These are phyloP conservation scores for Capitella teleta DNA, from an alignment of 1,140 invertebrate species.

Conservation along the genomic window DNA sequence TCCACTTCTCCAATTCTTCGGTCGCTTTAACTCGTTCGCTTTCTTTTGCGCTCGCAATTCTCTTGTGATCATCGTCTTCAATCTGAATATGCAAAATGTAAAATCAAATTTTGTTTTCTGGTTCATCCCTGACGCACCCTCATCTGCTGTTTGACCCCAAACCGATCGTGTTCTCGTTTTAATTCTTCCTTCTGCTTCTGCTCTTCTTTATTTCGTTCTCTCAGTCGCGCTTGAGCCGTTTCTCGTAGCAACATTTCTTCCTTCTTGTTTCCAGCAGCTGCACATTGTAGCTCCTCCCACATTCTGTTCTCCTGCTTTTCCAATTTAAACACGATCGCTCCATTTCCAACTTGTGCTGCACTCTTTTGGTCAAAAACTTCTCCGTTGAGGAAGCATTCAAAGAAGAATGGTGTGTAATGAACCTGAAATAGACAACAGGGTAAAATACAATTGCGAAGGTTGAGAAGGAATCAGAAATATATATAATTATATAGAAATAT, in stretches of 20 bases:
- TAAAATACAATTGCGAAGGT: no score
- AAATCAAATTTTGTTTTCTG: no score
- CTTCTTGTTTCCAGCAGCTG: slow-evolving; percentile 19
- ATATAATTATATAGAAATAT: slow-evolving; percentile 5
- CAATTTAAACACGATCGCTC: slow-evolving; percentile 33
- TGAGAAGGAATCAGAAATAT: slow-evolving; percentile 5
- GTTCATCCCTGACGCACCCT: no score
- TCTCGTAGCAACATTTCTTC: slow-evolving; percentile 13
- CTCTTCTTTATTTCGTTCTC: slow-evolving; percentile 21
- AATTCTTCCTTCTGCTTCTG: slow-evolving; percentile 20
- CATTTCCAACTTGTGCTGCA: slow-evolving; percentile 33
- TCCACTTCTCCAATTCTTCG: no score
- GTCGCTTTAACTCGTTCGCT: no score
- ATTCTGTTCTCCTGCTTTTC: slow-evolving; percentile 24
- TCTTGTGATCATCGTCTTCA: no score
- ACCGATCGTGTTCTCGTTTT: slow-evolving; percentile 26
- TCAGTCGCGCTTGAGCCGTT: slow-evolving; percentile 20
- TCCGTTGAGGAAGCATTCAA: slow-evolving; percentile 34
- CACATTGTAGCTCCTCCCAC: slow-evolving; percentile 26
- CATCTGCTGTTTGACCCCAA: slow-evolving; percentile 30
- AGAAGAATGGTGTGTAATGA: slow-evolving; percentile 36
- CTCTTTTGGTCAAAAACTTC: slow-evolving; percentile 29
- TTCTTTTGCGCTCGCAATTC: no score
- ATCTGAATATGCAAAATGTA: no score
- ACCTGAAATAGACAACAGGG: no score